These are phyloP conservation scores for Aplidium turbinatum DNA, from an alignment of 23 tunicate genomes.

Conservation along the genomic window DNA sequence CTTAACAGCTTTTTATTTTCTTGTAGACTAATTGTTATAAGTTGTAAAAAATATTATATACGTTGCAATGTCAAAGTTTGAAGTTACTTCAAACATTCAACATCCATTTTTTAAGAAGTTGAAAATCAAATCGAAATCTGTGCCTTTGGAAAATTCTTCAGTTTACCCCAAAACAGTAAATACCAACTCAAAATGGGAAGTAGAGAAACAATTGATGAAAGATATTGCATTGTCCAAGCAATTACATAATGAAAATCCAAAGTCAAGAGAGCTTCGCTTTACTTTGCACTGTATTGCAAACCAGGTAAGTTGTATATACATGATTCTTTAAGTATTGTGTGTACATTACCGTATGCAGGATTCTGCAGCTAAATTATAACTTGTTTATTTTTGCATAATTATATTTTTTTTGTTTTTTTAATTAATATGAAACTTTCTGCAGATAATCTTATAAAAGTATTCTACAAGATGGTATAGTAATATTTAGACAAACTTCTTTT, in stretches of 20 bases:
- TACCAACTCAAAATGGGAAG: constrained; percentile 17
- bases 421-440: too few relatives aligned
- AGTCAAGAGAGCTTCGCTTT: constrained; percentile 2
- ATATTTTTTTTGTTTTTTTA: too few relatives aligned
- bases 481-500: too few relatives aligned
- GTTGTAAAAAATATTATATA: too few relatives aligned
- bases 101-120: constrained; percentile 26
- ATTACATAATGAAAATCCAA: neutral
- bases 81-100: constrained; percentile 1
- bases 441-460: too few relatives aligned
- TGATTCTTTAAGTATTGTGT: neutral
- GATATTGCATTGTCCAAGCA: constrained; percentile 9
- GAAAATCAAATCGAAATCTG: constrained; percentile 1
- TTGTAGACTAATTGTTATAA: too few relatives aligned
- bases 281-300: neutral
- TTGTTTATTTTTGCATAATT: neutral
- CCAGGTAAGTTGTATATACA: neutral
- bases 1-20: too few relatives aligned
- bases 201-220: constrained; percentile 1
- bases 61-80: constrained; percentile 35
- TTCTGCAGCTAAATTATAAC: neutral
- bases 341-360: neutral
- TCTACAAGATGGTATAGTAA: too few relatives aligned
- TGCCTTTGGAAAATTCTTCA: neutral
- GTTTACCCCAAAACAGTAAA: neutral